Evolutionary conservation across 2,113 vertebrate genomes (phyloP).

Genomic region (Sprattus sprattus): DNA sequence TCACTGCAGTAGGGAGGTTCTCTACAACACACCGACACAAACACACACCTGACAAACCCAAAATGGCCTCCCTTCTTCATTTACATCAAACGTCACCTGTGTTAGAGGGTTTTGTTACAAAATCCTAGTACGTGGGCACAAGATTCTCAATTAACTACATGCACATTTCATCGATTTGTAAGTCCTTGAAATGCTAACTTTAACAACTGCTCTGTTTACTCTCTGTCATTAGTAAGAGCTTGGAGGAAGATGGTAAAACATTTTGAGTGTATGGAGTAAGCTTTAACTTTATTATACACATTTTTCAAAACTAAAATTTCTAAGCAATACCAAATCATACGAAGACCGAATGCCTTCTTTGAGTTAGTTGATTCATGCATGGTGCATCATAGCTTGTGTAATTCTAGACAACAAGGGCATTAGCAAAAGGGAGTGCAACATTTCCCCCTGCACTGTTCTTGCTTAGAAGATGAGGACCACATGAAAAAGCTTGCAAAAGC

Average conservation of each 20-base stretch:
- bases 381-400: not conserved
- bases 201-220: not conserved
- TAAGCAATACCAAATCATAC: not conserved
- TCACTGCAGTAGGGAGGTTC: conserved; percentile 69
- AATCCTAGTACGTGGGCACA: conserved; percentile 55
- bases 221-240: too few relatives aligned
- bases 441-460: not conserved
- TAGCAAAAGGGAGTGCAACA: not conserved
- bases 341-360: not conserved
- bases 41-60: conserved; percentile 85
- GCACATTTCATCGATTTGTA: not conserved
- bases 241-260: not conserved
- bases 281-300: not conserved
- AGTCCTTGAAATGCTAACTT: not conserved
- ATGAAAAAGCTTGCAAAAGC: not conserved
- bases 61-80: conserved; percentile 82
- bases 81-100: conserved; percentile 92
- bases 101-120: conserved; percentile 82
- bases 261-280: not conserved
- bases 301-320: not conserved
- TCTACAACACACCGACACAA: conserved; percentile 57
- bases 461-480: not conserved
- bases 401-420: not conserved
- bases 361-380: conserved; percentile 8
- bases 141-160: conserved; percentile 58